Percentiles rank a stretch among this genome's conserved stretches.
Evolutionary conservation across 2,888 invertebrate genomes (phyloP).

Genomic region (Vesta saturnalis): DNA sequence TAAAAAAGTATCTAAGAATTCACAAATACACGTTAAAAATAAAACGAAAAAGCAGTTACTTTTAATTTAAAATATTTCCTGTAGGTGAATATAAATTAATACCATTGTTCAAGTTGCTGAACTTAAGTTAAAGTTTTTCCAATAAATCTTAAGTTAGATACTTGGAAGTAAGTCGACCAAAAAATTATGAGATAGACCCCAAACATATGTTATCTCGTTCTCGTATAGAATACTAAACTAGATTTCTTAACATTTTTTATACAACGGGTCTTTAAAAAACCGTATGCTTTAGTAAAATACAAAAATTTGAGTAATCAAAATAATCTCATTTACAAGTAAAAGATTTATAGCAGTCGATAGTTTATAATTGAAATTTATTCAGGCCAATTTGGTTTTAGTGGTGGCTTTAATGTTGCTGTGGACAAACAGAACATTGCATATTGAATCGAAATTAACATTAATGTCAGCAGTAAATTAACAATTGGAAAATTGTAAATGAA

Average conservation of each 20-base stretch:
- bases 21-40: neutral
- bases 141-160: slow-evolving; percentile 1
- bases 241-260: neutral
- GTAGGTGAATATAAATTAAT: slow-evolving; percentile 1
- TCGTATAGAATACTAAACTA: neutral
- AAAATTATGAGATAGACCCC: slow-evolving; percentile 1
- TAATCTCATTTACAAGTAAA: too few relatives aligned
- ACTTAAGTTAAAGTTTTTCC: neutral
- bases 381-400: neutral
- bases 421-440: neutral
- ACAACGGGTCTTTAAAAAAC: neutral
- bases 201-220: neutral
- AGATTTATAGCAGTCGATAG: neutral
- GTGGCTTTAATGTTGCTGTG: neutral
- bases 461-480: neutral
- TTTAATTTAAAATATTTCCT: neutral
- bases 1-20: too few relatives aligned
- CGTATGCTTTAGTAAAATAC: too few relatives aligned
- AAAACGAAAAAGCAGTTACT: neutral
- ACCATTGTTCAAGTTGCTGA: neutral
- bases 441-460: neutral
- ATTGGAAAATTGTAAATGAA: neutral
- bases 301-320: too few relatives aligned
- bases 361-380: neutral
- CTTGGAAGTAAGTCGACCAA: neutral